Percentiles rank a stretch among this genome's conserved stretches.
phyloP scores from a whole-genome alignment of 1,140 invertebrate genomes.

The Popillia japonica region DNA sequence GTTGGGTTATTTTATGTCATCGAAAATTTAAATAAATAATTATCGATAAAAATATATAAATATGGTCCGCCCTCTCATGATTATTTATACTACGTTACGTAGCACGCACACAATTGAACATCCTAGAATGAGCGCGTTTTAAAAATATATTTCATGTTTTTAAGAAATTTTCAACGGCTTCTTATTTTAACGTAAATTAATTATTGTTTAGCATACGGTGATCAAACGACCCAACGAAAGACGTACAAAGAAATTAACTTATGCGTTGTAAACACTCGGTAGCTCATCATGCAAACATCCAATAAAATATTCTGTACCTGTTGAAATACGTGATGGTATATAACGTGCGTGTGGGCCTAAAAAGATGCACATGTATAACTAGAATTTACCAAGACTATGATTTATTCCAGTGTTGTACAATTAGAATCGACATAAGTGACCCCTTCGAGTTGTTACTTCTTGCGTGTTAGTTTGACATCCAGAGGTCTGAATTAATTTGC shows the following conservation, averaged over 20 bases:
- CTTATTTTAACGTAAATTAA: conserved; percentile 16
- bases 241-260: conserved; percentile 11
- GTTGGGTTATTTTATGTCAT: too few relatives aligned
- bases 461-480: too few relatives aligned
- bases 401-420: too few relatives aligned
- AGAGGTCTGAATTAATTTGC: too few relatives aligned
- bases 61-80: too few relatives aligned
- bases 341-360: not conserved
- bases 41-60: too few relatives aligned
- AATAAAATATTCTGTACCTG: not conserved
- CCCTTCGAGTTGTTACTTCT: too few relatives aligned
- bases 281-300: conserved; percentile 5
- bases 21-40: too few relatives aligned
- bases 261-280: not conserved
- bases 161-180: not conserved
- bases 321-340: conserved; percentile 6
- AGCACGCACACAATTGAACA: not conserved
- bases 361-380: too few relatives aligned
- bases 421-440: too few relatives aligned
- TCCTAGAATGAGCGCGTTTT: not conserved
- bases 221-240: not conserved
- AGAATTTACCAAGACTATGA: too few relatives aligned
- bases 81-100: not conserved
- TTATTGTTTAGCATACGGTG: conserved; percentile 5
- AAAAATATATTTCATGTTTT: not conserved